Evolutionary conservation across 2,113 vertebrate genomes (phyloP).

Genomic region (Zosterops japonicus): DNA sequence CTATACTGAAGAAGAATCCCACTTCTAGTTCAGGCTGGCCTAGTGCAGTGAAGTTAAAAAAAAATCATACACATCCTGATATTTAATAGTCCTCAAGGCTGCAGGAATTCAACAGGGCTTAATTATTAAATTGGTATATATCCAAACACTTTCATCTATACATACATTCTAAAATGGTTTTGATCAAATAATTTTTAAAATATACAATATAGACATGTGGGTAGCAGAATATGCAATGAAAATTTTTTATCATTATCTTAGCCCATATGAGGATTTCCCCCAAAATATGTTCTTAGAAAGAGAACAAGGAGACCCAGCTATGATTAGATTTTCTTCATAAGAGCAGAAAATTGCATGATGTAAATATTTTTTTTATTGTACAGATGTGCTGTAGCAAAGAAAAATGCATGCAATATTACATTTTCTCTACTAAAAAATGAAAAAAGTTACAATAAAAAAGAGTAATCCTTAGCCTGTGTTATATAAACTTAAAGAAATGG

Average conservation of each 20-base stretch:
- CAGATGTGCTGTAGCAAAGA: slow-evolving; percentile 54
- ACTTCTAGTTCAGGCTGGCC: neutral
- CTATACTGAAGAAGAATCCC: neutral
- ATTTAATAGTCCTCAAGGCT: slow-evolving; percentile 33
- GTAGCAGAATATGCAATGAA: neutral
- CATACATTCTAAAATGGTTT: neutral
- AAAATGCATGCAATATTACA: slow-evolving; percentile 49
- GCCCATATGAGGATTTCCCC: neutral
- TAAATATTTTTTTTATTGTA: slow-evolving; percentile 63
- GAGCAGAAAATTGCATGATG: slow-evolving; percentile 31
- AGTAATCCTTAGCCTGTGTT: slow-evolving; percentile 47
- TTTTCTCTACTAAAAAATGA: slow-evolving; percentile 55
- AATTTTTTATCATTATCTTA: neutral
- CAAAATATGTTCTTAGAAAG: slow-evolving; percentile 16
- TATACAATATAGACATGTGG: neutral
- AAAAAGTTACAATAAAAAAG: slow-evolving; percentile 61
- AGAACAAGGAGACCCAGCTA: slow-evolving; percentile 21
- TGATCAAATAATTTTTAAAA: neutral
- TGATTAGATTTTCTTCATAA: slow-evolving; percentile 38
- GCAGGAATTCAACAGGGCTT: slow-evolving; percentile 1
- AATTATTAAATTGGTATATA: neutral
- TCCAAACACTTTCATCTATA: neutral
- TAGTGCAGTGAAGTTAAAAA: neutral
- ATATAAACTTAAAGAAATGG: slow-evolving; percentile 57
- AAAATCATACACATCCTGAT: neutral